Conservation (phyloP, 1,140 invertebrate genomes). For the Calephelis virginiensis region DNA sequence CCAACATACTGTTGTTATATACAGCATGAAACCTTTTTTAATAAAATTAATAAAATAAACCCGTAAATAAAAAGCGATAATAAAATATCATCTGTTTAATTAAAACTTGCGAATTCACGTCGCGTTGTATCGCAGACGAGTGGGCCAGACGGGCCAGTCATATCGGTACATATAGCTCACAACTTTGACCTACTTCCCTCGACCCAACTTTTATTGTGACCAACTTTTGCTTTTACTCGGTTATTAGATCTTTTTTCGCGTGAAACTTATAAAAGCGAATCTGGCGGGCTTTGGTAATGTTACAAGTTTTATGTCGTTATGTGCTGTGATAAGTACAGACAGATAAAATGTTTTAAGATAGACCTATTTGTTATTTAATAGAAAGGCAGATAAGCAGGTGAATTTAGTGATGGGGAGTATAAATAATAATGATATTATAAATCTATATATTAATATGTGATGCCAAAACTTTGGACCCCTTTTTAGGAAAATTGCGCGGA, state of each 20-base stretch:
- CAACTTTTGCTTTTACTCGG: slow-evolving; percentile 21
- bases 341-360: too few species aligned
- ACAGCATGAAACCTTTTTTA: too few species aligned
- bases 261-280: slow-evolving; percentile 18
- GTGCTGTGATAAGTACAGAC: too few species aligned
- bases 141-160: slow-evolving; percentile 7
- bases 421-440: too few species aligned
- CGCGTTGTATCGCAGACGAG: slow-evolving; percentile 16
- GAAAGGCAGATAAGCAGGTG: too few species aligned
- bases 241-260: slow-evolving; percentile 19
- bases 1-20: too few species aligned
- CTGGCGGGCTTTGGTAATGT: background rate
- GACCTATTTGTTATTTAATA: too few species aligned
- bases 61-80: slow-evolving; percentile 1
- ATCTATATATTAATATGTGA: too few species aligned
- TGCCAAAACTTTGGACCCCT: too few species aligned
- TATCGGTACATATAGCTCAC: slow-evolving; percentile 18
- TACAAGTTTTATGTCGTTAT: too few species aligned
- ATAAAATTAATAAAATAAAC: background rate
- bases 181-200: slow-evolving; percentile 18
- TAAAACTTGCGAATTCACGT: slow-evolving; percentile 13
- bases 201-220: slow-evolving; percentile 24
- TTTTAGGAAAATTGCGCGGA: too few species aligned
- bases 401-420: too few species aligned
- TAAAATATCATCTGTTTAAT: slow-evolving; percentile 14